Base-by-base conservation (phyloP, 2,797 vertebrate genomes). In the Tamandua tetradactyla region DNA sequence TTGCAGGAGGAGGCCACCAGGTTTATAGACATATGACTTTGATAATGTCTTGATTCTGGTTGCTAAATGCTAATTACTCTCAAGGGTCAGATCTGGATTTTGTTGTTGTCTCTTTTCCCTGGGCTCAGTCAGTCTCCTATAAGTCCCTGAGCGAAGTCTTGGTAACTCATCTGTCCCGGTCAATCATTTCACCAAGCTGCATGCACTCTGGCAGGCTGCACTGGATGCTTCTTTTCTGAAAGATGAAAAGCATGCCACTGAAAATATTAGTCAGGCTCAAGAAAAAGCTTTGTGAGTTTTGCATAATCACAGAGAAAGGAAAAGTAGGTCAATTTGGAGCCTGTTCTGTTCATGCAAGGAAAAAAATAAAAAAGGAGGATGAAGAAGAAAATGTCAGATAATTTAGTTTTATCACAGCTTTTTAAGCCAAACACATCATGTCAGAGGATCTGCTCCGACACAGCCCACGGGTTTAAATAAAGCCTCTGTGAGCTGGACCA, bases 261-360 rank as follows among this genome's bases (percentile, higher is more conserved):
- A 91, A 93, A 95, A 95, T 95, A 92, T 94, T 97, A 93, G 93
- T 93, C 94, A 96, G 93, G 68, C 83, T 79, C 61, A 49, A 94
- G 86, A 59, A 66, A 57, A 92, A 82, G 94, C 95, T 86, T 79
- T 94, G 95, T 94, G 91, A 79, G 80, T 91, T 95, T 94, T 95
- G 97, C 96, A 96, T 96, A 85, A 93, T 95, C 95, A 96, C 91
- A 92, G 89, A 95, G 93, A 62, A 75, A 80, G 69, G 35, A 84
- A 97, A 97, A 97, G 95, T 97, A 96, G 97, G 97, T 97, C 97
- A 95, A 15, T 80, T 89, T 44, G 80, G 93, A 95, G 94, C 52
- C 83, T 27, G 75, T 72, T 94, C 95, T 91, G 82, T 89, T 92
- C 94, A 91, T 90, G 59, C 80, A 88, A 93, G 87, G 13, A 59